Evolutionary conservation across 2,113 vertebrate species (phyloP), one percentile per base, ranked within the genome.

Genomic region (Anguilla japonica): DNA sequence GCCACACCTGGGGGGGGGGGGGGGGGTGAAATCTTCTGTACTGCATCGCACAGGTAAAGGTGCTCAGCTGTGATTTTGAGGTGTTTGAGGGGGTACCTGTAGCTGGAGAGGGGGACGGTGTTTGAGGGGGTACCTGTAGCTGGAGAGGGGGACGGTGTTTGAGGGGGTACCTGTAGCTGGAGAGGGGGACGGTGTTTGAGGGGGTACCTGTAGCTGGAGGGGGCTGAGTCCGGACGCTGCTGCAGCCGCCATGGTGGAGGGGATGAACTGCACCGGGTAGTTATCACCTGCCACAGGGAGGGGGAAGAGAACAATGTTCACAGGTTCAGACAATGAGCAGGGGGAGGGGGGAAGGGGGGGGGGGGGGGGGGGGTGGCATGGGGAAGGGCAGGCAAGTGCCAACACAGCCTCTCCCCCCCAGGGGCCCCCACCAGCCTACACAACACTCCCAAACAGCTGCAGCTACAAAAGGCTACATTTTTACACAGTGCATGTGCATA

Each of bases 221-320:
- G 97, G 97, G 96, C 97, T 98, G 95, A 99, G 97, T 95, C 97
- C 98, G 94, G 98, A 97, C 89, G 97, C 97, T 87, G 97, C 98
- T 91, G 97, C 98, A 94, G 98, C 97, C 95, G 98, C 97, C 97
- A 99, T 98, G 95, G 97, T 97, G 85, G 98, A 99, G 90, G 98
- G 97, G 97, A 99, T 98, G 96, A 98, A 98, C 97, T 99, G 98
- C 96, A 98, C 97, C 83, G 97, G 97, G 95, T 98, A 99, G 96
- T 97, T 98, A 95, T 99, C 97, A 97, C 98, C 98, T 99, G 98
- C 95, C 91, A 14, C 3, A 67, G 60, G 22, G 22, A 26, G 91
- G 91, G 89, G 86, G 87, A 40, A 91, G 88, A 96, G 95, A 97
- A 96, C 94, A 96, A 94, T 95, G 93, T 95, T 75, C 89, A 91